Conservation (phyloP, 2,797 vertebrate species). For the Valencia hispanica region DNA sequence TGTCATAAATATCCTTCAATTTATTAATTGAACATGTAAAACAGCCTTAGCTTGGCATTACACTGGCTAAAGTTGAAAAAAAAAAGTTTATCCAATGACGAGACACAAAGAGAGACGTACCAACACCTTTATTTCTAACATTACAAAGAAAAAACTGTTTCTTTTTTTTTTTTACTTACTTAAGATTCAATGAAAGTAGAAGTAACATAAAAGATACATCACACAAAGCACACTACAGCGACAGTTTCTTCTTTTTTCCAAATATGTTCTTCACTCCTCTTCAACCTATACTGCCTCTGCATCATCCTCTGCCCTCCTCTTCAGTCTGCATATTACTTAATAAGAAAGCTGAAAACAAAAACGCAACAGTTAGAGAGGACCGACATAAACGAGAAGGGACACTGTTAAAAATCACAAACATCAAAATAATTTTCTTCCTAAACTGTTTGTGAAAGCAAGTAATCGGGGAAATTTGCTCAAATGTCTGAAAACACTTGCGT, state of each 20-base stretch:
- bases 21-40: background rate
- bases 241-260: conserved; percentile 44
- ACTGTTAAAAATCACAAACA: background rate
- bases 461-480: conserved; percentile 23
- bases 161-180: conserved; percentile 20
- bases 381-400: background rate
- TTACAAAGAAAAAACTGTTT: conserved; percentile 42
- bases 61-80: background rate
- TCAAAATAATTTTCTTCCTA: background rate
- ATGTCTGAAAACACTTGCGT: background rate
- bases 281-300: conserved; percentile 14
- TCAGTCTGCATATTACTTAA: conserved; percentile 61
- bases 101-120: conserved; percentile 25
- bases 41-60: background rate
- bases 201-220: conserved; percentile 13
- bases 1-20: background rate
- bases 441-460: conserved; percentile 5
- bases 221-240: conserved; percentile 15
- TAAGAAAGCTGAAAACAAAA: conserved; percentile 68
- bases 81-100: background rate
- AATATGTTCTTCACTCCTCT: conserved; percentile 41
- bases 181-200: conserved; percentile 23
- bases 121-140: conserved; percentile 61
- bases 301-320: conserved; percentile 33
- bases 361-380: background rate